phyloP scores from a whole-genome alignment of 2,888 invertebrate genomes.

The Drosophila austrosaltans region DNA sequence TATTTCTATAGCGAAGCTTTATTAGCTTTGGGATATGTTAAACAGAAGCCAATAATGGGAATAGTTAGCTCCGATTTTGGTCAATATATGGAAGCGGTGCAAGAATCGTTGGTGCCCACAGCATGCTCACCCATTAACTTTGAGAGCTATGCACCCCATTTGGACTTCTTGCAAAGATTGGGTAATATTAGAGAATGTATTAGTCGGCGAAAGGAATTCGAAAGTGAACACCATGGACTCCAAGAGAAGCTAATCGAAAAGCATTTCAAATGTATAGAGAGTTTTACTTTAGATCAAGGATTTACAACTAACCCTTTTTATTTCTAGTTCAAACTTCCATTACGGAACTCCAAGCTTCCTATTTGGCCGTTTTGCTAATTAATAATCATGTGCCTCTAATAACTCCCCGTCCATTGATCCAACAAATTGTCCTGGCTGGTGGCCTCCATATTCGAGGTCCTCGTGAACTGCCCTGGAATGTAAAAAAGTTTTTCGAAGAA shows the following conservation, averaged over 20 bases:
- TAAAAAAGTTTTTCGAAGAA: slow-evolving; percentile 83
- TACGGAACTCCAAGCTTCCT: slow-evolving; percentile 83
- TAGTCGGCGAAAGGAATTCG: slow-evolving; percentile 74
- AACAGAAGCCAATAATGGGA: slow-evolving; percentile 82
- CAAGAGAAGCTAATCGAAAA: slow-evolving; percentile 80
- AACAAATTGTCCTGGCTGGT: slow-evolving; percentile 84
- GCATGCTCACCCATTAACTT: slow-evolving; percentile 84
- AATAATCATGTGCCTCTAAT: slow-evolving; percentile 85
- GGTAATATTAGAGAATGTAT: slow-evolving; percentile 84
- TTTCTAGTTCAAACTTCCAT: slow-evolving; percentile 59
- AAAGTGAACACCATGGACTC: slow-evolving; percentile 74
- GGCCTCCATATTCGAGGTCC: slow-evolving; percentile 85
- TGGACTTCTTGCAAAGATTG: slow-evolving; percentile 85
- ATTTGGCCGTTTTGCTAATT: slow-evolving; percentile 83
- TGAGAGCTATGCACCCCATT: slow-evolving; percentile 68
- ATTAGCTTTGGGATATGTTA: slow-evolving; percentile 81
- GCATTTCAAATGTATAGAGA: slow-evolving; percentile 76
- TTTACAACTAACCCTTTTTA: slow-evolving; percentile 2
- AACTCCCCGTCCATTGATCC: slow-evolving; percentile 83
- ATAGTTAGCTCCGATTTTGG: slow-evolving; percentile 83
- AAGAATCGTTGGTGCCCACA: slow-evolving; percentile 84
- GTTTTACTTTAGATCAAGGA: not conserved
- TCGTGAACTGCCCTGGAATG: slow-evolving; percentile 81
- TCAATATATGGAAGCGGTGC: slow-evolving; percentile 83
- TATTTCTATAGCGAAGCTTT: slow-evolving; percentile 84